Evolutionary conservation across 2,113 vertebrate genomes (phyloP), one percentile per base, ranked within the genome.

Genomic region (Vidua chalybeata): DNA sequence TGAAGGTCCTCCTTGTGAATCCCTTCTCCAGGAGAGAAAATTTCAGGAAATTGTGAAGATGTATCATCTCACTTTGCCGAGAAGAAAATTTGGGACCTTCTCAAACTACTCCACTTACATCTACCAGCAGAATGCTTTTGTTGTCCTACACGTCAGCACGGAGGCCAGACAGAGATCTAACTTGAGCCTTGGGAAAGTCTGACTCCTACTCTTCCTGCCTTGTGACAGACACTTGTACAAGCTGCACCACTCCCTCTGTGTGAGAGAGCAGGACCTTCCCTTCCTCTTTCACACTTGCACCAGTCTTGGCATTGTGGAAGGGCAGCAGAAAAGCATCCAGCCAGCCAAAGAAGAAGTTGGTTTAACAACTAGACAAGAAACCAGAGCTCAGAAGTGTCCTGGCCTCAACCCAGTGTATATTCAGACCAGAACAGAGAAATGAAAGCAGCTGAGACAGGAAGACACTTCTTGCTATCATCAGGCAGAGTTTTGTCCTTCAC

Each of bases 151-250:
- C 1, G 1, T 56, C 93, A 92, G 75, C 68, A 0, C 0, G 0
- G 77, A 0, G 39, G 76, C 79, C 90, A 95, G 92, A 41, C 78
- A 72, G 80, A 81, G 72, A 79, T 89, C 46, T 46, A 61, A 87
- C 64, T 77, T 31, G 43, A 67, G 92, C 52, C 86, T 89, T 35
- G 35, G 87, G 74, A 73, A 94, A 84, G 62, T n/a, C 94, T 94
- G 89, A 64, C 77, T 94, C 84, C 71, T 77, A 52, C 88, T 90
- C 81, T 81, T 92, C 84, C 72, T 94, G 93, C 87, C 94, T 87
- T 87, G 93, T 76, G 89, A 95, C 81, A 89, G 74, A 87, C 74
- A 59, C 91, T 93, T 92, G 84, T 55, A 91, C 80, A 76, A 89
- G 45, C 78, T n/a, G 71, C 71, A 49, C 66, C 41, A 33, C 83